These are phyloP conservation scores for Eulemur mongoz DNA, from an alignment of 2,797 vertebrate species.

Conservation along the genomic window DNA sequence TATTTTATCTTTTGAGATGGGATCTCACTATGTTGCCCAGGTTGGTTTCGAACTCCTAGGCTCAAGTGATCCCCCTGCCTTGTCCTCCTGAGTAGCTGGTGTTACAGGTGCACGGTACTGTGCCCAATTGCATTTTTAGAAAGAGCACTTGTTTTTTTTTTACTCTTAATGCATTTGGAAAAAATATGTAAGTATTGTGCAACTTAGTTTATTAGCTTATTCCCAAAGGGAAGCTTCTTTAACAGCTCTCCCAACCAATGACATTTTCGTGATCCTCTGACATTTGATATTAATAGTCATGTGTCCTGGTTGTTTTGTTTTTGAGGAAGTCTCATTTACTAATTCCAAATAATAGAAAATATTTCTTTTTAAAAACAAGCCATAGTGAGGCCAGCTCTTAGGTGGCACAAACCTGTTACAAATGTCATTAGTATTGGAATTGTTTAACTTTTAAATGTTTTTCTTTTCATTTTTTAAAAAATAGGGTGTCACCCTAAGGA, in stretches of 20 bases:
- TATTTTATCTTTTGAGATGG: background rate
- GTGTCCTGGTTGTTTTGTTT: background rate
- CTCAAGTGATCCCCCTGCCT: background rate
- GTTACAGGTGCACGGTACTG: background rate
- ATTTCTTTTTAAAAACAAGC: background rate
- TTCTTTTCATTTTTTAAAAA: constrained; percentile 58
- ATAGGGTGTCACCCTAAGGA: constrained; percentile 83
- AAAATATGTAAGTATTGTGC: background rate
- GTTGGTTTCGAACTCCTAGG: background rate
- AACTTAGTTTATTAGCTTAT: background rate
- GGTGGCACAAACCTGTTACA: background rate
- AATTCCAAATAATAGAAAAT: constrained; percentile 7
- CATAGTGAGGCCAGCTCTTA: background rate
- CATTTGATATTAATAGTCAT: background rate
- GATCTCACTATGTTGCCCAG: background rate
- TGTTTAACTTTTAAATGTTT: background rate
- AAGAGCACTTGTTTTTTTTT: constrained; percentile 14
- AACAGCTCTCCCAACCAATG: background rate
- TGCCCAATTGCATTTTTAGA: background rate
- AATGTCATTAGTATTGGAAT: background rate
- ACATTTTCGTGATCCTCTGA: background rate
- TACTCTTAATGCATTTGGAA: background rate
- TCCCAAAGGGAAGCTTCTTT: background rate
- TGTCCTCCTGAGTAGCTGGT: background rate
- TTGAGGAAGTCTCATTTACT: background rate